Base-by-base conservation (phyloP, 1,140 invertebrate genomes). In the Muscidifurax raptorellus region DNA sequence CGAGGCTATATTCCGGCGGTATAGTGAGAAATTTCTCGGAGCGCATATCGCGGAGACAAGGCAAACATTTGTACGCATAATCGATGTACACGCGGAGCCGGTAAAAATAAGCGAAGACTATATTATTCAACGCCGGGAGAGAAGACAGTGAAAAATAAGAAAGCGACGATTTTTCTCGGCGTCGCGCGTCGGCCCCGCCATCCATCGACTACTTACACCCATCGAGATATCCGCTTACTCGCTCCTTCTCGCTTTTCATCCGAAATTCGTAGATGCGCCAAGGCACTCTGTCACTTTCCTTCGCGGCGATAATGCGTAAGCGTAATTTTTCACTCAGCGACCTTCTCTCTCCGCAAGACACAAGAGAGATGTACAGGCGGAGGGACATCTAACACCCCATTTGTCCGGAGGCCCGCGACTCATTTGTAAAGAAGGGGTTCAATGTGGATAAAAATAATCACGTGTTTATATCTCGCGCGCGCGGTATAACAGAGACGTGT, bases 361-460 rank as follows among this genome's bases (percentile, higher is more conserved):
- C 22, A 36, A 47, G 64, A 74, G 18, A 84, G 47, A 82, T n/a
- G 66, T 67, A 44, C 69, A 80, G 66, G 80, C 7, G 22, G 13
- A 28, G 44, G 9, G 52, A 80, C 77, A 77, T 85, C 85, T 86
- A 89, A 86, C 87, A 88, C 86, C 85, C 80, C 87, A 87, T 89
- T 90, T 89, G 86, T 89, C 32, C 69, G 32, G 30, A 69, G 13
- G 30, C 64, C 27, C 13, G n/a, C n/a, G 32, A 6, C 52, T 67
- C 64, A 27, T 80, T 80, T 80, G 64, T 80, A 80, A 44, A 15
- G 64, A 25, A 67, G 64, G 25, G 64, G 71, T 66, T 86, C 28
- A 30, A 47, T 72, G 71, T 86, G 85, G 82, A 85, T 85, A 87
- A 89, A 90, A 89, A 88, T 87, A 87, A 77, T 83, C 81, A n/a